Conservation (phyloP, 2,797 vertebrate genomes). For the Odontamblyopus lacepedii region DNA sequence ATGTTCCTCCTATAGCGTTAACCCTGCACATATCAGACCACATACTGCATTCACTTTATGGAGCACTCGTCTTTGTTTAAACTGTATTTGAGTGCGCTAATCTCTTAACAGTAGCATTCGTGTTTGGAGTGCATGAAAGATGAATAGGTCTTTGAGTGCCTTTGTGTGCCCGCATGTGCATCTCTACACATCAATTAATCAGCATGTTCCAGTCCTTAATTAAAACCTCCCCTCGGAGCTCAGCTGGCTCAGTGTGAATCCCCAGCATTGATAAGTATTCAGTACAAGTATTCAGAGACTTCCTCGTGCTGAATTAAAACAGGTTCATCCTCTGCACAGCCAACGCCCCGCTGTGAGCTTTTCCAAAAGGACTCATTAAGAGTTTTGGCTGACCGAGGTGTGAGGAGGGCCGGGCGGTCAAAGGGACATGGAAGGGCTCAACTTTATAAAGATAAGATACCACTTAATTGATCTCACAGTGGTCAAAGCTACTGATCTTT, state of each 20-base stretch:
- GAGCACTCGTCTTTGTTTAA: neutral
- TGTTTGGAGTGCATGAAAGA: conserved; percentile 16
- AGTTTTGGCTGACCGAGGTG: neutral
- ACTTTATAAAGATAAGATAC: too few species aligned
- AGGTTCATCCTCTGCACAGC: neutral
- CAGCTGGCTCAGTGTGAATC: conserved; percentile 23
- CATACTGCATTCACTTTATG: neutral
- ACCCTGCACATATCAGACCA: neutral
- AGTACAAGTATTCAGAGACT: conserved; percentile 14
- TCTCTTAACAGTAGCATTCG: conserved; percentile 7
- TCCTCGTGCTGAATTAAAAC: conserved; percentile 13
- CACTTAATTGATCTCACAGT: neutral
- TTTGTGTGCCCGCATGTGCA: conserved; percentile 6
- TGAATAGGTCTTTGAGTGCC: conserved; percentile 41
- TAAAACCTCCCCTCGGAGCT: conserved; percentile 52
- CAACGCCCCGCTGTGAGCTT: conserved; percentile 20
- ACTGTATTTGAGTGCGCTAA: conserved; percentile 8
- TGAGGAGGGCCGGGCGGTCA: neutral
- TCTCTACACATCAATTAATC: conserved; percentile 59
- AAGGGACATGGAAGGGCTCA: neutral
- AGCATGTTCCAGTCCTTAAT: conserved; percentile 57
- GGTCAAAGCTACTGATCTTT: neutral
- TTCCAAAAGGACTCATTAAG: conserved; percentile 9
- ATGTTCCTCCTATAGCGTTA: neutral
- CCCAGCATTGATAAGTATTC: conserved; percentile 41